These are phyloP conservation scores for Eupithecia exiguata DNA, from an alignment of 2,888 invertebrate genomes.

Conservation along the genomic window DNA sequence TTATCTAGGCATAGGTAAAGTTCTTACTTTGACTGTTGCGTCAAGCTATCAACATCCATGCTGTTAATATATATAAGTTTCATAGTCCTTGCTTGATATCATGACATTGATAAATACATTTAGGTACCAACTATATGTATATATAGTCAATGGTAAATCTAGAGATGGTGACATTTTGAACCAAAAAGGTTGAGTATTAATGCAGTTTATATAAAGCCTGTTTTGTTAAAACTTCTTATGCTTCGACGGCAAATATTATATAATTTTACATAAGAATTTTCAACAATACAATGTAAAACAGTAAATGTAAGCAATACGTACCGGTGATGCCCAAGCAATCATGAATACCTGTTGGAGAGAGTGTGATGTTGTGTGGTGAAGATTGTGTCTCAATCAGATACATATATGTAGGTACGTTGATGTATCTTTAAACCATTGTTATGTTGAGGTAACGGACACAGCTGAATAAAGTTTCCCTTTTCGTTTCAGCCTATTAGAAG, in stretches of 20 bases:
- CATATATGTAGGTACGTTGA: background rate
- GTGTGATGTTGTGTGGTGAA: slow-evolving; percentile 20
- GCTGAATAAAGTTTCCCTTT: background rate
- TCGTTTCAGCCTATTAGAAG: background rate
- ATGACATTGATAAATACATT: background rate
- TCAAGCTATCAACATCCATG: background rate
- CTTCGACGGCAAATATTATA: background rate
- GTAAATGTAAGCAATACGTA: slow-evolving; percentile 37
- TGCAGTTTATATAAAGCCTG: slow-evolving; percentile 20
- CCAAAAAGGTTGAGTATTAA: slow-evolving; percentile 30
- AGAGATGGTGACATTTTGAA: slow-evolving; percentile 26
- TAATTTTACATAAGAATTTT: slow-evolving; percentile 22
- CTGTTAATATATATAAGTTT: background rate
- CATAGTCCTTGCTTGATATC: background rate
- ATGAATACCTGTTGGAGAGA: slow-evolving; percentile 23
- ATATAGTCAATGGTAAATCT: background rate
- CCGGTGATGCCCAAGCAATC: slow-evolving; percentile 27
- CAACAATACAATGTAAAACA: slow-evolving; percentile 21
- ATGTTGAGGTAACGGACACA: background rate
- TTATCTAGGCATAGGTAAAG: background rate
- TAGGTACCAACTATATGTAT: background rate
- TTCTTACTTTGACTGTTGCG: background rate
- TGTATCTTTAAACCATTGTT: background rate
- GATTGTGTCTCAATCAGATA: background rate
- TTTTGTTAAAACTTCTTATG: slow-evolving; percentile 32